Percentiles rank a stretch among this genome's conserved stretches.
phyloP scores from a whole-genome alignment of 2,113 vertebrate genomes.

The Montifringilla adamsi region DNA sequence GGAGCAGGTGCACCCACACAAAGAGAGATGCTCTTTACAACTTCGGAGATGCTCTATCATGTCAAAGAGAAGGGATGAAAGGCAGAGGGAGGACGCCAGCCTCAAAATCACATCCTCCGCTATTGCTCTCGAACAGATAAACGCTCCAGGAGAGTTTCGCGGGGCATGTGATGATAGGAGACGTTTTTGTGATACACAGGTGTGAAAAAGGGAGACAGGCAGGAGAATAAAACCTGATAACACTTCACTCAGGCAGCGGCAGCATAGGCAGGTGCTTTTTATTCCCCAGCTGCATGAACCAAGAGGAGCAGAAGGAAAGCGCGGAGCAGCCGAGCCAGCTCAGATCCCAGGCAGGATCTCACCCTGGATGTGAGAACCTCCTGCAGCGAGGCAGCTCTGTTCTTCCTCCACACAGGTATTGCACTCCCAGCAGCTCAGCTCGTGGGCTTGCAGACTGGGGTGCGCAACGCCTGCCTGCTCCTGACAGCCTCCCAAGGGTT shows the following conservation, averaged over 20 bases:
- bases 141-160: constrained; percentile 7
- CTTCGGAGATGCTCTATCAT: constrained; percentile 67
- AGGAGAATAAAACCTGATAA: constrained; percentile 33
- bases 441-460: background rate
- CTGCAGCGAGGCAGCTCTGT: background rate
- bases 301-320: constrained; percentile 9
- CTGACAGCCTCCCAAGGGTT: background rate
- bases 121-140: background rate
- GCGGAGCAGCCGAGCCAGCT: background rate
- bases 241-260: background rate
- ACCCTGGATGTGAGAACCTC: background rate
- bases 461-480: background rate
- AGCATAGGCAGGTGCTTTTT: constrained; percentile 26
- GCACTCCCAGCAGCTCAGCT: background rate
- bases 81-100: constrained; percentile 29
- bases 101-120: constrained; percentile 53
- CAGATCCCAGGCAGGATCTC: background rate
- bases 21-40: constrained; percentile 51
- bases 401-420: constrained; percentile 5
- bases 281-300: background rate
- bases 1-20: constrained; percentile 28
- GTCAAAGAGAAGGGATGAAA: constrained; percentile 64
- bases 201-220: constrained; percentile 26
- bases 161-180: background rate
- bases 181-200: constrained; percentile 28